A percentile compares a stretch with the other conserved stretches of the same genome.
These are phyloP conservation scores for Hestina assimilis DNA, from an alignment of 1,140 invertebrate species.

Conservation along the genomic window DNA sequence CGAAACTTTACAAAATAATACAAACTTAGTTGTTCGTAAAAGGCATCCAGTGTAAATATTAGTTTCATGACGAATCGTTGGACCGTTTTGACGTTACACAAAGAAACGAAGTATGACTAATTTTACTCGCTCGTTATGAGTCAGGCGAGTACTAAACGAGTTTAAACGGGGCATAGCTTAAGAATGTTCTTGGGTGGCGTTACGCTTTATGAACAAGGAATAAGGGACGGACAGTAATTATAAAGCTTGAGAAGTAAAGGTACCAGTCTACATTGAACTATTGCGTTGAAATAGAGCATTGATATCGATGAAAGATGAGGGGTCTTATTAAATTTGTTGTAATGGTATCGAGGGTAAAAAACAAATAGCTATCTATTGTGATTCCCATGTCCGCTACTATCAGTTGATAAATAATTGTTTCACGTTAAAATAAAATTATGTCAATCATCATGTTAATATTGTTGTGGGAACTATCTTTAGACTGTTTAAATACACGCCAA, in stretches of 20 bases:
- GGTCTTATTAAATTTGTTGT: slow-evolving; percentile 38
- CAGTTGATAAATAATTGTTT: slow-evolving; percentile 34
- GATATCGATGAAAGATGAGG: background rate
- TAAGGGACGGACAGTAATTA: slow-evolving; percentile 55
- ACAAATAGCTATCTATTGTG: slow-evolving; percentile 37
- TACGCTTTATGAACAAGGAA: slow-evolving; percentile 66
- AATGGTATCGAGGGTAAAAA: slow-evolving; percentile 38
- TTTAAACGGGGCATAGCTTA: slow-evolving; percentile 43
- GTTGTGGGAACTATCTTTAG: no score
- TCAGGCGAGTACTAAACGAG: slow-evolving; percentile 49
- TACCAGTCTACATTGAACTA: background rate
- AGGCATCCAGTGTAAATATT: slow-evolving; percentile 29
- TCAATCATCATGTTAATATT: no score
- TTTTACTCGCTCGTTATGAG: slow-evolving; percentile 43
- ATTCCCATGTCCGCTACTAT: slow-evolving; percentile 46
- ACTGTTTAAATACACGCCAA: no score
- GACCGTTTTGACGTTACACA: slow-evolving; percentile 31
- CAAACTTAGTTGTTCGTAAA: slow-evolving; percentile 5
- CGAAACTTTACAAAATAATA: slow-evolving; percentile 7
- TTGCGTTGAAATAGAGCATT: background rate
- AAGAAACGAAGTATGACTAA: slow-evolving; percentile 54
- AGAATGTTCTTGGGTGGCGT: slow-evolving; percentile 61
- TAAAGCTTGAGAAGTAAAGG: slow-evolving; percentile 26
- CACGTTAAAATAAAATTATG: no score
- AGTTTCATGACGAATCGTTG: slow-evolving; percentile 35